Base-by-base conservation (phyloP, 2,113 vertebrate genomes). In the Varanus salvator region DNA sequence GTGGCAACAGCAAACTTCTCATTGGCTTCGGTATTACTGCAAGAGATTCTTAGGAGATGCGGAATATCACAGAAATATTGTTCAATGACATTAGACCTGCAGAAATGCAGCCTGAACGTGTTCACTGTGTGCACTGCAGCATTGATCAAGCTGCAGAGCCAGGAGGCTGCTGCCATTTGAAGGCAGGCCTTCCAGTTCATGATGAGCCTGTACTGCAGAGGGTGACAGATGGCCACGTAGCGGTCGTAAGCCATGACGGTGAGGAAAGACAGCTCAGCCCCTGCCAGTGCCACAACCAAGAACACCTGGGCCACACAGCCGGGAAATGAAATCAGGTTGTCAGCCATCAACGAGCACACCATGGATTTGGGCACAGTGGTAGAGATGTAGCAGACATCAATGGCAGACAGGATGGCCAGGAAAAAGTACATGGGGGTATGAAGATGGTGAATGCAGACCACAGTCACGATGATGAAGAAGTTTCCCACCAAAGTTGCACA, bases 21-120 rank as follows among this genome's bases (percentile, higher is more conserved):
- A 84, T 25, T 84, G 14, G 60, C 60, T 3, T 34, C 38, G 27
- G 60, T 38, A 29, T 66, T n/a, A 25, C n/a, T 68, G 60, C 81
- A 84, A 84, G 81, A 84, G 0, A 84, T 44, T 23, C 14, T 84
- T 25, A 66, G 8, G 44, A 83, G 44, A 8, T 54, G 54, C 2
- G 54, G 54, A 12, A 83, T 64, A 66, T 83, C 80, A 11, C 80
- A 84, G 34, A 84, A 84, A 84, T 44, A 84, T 31, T 84, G 82
- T 12, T 44, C 25, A 84, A 84, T 50, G 1, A 50, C 14, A 14
- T 84, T 68, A 27, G 60, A 27, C 3, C 3, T 3, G 31, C 82
- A 84, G 5, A 84, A 84, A 68, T 68, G 9, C 14, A 84, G 44
- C 14, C 34, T 44, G 6, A 84, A 84, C 15, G 82, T 84, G n/a